Conservation (phyloP, 2,113 vertebrate genomes). For the Gavialis gangeticus region DNA sequence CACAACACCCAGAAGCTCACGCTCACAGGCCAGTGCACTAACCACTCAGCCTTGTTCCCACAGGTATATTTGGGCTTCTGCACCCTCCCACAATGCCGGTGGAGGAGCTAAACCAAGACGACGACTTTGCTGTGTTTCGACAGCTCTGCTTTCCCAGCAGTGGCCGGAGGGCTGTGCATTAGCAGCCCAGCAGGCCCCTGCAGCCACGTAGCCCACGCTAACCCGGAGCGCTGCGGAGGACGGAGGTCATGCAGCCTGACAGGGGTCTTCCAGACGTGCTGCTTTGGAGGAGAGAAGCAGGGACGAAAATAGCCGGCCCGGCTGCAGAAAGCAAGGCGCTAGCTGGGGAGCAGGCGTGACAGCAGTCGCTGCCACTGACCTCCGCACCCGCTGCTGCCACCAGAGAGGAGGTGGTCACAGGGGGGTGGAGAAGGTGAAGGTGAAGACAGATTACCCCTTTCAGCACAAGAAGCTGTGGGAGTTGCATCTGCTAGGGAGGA, state of each 20-base stretch:
- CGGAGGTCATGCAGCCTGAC: not conserved
- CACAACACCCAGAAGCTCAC: not conserved
- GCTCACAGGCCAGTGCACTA: not conserved
- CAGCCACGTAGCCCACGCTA: not conserved
- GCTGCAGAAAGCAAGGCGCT: not conserved
- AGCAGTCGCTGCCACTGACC: not conserved
- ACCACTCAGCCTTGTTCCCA: not conserved
- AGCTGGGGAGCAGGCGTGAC: not conserved
- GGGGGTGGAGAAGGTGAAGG: not conserved
- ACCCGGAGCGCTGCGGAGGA: not conserved
- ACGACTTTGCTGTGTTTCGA: not conserved
- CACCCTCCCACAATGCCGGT: not conserved
- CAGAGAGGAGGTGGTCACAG: not conserved
- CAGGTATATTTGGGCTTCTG: not conserved
- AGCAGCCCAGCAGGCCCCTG: not conserved
- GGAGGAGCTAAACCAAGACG: not conserved
- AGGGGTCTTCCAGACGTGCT: not conserved
- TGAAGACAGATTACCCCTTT: not conserved
- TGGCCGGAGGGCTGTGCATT: not conserved
- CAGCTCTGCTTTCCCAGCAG: not conserved
- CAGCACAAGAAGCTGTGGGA: not conserved
- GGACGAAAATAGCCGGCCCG: not conserved
- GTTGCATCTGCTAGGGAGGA: not conserved
- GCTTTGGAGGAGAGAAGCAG: not conserved
- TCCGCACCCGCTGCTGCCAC: not conserved